Base-by-base conservation (phyloP, 2,888 invertebrate genomes). In the Ischnus inquisitorius region DNA sequence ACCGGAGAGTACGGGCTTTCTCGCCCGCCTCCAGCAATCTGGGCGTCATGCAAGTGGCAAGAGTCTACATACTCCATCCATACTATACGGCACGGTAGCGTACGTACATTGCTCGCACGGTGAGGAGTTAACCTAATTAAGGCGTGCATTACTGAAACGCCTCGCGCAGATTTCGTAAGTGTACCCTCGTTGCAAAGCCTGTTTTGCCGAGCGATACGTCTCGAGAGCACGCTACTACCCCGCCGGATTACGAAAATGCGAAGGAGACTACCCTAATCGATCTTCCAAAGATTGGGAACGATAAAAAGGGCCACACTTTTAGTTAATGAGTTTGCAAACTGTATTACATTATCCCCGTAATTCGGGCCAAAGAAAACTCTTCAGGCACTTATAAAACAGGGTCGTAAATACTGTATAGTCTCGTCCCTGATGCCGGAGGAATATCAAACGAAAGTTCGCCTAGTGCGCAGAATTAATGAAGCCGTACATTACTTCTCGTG, bases 41-140 rank as follows among this genome's bases (percentile, higher is more conserved):
- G 80, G 77, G 80, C 80, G 68, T 80, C 72, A 77, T 80, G 77
- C 77, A 77, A 83, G 77, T 82, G 75, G 75, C 71, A 60, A 19
- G 76, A 57, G 76, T 82, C 84, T 83, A 82, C 83, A 76, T 86
- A 87, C 82, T 82, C 54, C 80, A 51, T 82, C 71, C 54, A 54
- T 64, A 48, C 62, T 68, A 84, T 82, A 76, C n/a, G n/a, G n/a
- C 74, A 77, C 71, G 69, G 81, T 64, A 67, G 25, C 41, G 51
- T 68, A 81, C 78, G 83, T 43, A 74, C 69, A 68, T 76, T 64
- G 84, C 75, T 85, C 64, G 82, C 74, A 87, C 84, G 86, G 80
- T 85, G 85, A 72, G 83, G 87, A 84, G 79, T 83, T 90, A 90
- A 90, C 87, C 88, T 83, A 86, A 90, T 90, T 90, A 89, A 90